phyloP scores from a whole-genome alignment of 2,113 vertebrate species.

The Patagioenas fasciata region DNA sequence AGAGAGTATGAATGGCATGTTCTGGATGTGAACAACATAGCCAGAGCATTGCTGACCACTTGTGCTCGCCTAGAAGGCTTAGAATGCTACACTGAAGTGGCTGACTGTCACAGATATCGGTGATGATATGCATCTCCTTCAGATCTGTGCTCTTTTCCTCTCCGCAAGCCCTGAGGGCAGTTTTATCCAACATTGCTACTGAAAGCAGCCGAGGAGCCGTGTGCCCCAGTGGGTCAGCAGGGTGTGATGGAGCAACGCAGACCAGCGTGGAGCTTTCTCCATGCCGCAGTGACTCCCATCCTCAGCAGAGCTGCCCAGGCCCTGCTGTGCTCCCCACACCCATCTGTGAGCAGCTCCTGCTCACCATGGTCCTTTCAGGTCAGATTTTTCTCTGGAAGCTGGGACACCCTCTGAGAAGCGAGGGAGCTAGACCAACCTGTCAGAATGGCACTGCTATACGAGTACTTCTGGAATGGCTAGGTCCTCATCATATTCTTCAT shows the following conservation, averaged over 20 bases:
- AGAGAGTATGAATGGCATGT: background rate
- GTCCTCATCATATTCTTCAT: background rate
- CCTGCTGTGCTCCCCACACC: background rate
- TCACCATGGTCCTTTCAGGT: background rate
- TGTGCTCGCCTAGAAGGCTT: background rate
- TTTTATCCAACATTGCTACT: background rate
- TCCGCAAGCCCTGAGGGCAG: background rate
- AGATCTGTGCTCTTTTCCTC: background rate
- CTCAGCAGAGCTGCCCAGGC: rapidly evolving
- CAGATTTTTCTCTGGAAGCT: background rate
- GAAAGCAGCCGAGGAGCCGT: background rate
- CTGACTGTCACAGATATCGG: background rate
- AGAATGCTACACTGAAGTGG: background rate
- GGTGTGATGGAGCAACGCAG: background rate
- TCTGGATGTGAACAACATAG: background rate
- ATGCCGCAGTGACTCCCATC: rapidly evolving
- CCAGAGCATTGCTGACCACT: background rate
- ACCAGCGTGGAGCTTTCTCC: background rate
- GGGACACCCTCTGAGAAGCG: background rate
- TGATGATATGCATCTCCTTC: background rate
- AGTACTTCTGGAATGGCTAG: background rate
- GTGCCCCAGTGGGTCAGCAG: background rate
- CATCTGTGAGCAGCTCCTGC: background rate
- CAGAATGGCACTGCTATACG: background rate
- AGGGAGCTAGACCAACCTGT: background rate